A percentile compares a stretch with the other conserved stretches of the same genome.
Conservation (phyloP, 2,797 vertebrate species). For the Todus mexicanus region DNA sequence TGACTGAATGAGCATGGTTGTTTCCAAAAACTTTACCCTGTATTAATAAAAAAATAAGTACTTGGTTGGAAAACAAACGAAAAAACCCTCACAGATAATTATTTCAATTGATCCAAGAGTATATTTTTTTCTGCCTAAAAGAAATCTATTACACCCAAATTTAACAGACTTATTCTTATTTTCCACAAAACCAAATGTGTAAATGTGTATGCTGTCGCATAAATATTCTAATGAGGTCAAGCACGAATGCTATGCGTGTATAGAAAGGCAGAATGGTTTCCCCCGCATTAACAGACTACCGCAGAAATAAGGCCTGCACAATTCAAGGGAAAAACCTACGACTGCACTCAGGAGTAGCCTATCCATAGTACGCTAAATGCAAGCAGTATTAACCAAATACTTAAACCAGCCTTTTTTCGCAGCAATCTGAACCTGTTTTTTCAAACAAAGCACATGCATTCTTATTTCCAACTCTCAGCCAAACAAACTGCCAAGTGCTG, state of each 20-base stretch:
- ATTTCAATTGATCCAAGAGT: neutral
- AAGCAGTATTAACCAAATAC: accelerated
- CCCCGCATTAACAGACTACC: neutral
- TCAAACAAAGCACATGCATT: neutral
- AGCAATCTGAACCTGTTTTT: neutral
- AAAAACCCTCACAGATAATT: neutral
- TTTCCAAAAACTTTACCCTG: neutral
- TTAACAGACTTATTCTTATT: neutral
- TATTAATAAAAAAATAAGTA: neutral
- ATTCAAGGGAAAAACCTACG: neutral
- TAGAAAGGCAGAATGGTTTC: neutral
- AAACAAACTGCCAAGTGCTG: neutral
- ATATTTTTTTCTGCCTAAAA: neutral
- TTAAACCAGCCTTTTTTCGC: neutral
- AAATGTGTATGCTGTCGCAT: neutral
- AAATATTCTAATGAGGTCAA: neutral
- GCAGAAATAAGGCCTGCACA: neutral
- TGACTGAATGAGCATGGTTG: neutral
- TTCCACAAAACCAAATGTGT: neutral
- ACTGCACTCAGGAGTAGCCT: neutral
- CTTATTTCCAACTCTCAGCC: neutral
- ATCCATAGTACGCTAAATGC: neutral
- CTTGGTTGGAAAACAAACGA: neutral
- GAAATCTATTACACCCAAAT: neutral
- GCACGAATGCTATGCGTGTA: neutral